These are phyloP conservation scores for Halictus quadricinctus DNA, from an alignment of 2,888 invertebrate species.

Conservation along the genomic window DNA sequence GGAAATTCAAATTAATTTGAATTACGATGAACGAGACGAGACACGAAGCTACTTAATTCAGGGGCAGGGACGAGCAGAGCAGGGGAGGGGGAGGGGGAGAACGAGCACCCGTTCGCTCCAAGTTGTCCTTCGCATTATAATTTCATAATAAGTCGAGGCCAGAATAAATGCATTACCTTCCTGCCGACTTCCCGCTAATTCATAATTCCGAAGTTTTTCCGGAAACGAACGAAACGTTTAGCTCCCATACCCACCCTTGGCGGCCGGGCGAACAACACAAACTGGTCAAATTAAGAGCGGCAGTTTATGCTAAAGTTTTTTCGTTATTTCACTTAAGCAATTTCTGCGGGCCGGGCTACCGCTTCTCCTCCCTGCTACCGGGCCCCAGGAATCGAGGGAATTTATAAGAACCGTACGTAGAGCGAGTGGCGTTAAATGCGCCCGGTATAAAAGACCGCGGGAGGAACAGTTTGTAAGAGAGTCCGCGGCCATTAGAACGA, in stretches of 20 bases:
- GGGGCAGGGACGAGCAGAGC: slow-evolving; percentile 31
- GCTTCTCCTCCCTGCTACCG: background rate
- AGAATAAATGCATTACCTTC: slow-evolving; percentile 65
- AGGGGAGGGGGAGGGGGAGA: background rate
- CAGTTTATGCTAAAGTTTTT: slow-evolving; percentile 69
- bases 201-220: slow-evolving; percentile 71
- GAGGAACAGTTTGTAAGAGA: slow-evolving; percentile 79
- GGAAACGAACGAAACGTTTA: slow-evolving; percentile 71
- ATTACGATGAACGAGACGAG: slow-evolving; percentile 49
- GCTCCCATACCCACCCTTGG: slow-evolving; percentile 19
- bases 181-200: slow-evolving; percentile 68
- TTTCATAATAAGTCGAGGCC: slow-evolving; percentile 67
- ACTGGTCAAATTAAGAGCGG: slow-evolving; percentile 70
- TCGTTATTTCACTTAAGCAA: slow-evolving; percentile 67
- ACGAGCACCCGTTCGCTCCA: slow-evolving; percentile 41
- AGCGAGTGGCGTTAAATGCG: slow-evolving; percentile 47
- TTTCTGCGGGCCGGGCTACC: slow-evolving; percentile 23
- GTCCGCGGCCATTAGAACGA: slow-evolving; percentile 81
- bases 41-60: slow-evolving; percentile 58
- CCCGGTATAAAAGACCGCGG: slow-evolving; percentile 61
- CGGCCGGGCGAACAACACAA: slow-evolving; percentile 53
- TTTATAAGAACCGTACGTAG: slow-evolving; percentile 76
- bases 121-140: slow-evolving; percentile 68
- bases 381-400: slow-evolving; percentile 61
- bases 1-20: slow-evolving; percentile 47